Percentiles rank a stretch among this genome's conserved stretches.
Evolutionary conservation across 2,113 vertebrate species (phyloP).

Genomic region (Rhipidura dahli): DNA sequence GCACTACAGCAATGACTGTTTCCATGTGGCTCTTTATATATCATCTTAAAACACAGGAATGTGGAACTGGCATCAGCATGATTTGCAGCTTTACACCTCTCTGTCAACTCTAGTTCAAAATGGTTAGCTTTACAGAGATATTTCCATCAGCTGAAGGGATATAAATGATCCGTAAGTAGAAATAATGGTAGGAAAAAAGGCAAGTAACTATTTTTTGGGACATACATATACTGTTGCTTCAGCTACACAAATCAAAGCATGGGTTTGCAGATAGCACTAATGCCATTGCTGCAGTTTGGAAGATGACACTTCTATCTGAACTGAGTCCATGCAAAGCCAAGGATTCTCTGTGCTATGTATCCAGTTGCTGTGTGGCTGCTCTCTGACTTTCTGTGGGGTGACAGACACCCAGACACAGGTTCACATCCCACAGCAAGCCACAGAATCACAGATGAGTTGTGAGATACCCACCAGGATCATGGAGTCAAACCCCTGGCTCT

Average conservation of each 20-base stretch:
- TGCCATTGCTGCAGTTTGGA: neutral
- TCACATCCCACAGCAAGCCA: neutral
- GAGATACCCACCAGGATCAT: neutral
- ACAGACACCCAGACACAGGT: neutral
- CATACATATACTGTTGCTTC: neutral
- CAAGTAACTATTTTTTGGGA: neutral
- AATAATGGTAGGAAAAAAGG: neutral
- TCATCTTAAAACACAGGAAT: neutral
- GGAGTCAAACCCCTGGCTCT: neutral
- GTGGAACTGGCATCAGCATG: neutral
- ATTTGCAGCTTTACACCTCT: neutral
- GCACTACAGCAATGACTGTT: neutral
- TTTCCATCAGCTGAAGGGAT: neutral
- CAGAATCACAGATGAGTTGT: neutral
- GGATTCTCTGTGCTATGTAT: neutral
- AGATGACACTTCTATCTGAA: accelerated
- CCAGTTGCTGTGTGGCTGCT: neutral
- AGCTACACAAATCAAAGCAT: neutral
- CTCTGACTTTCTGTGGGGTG: neutral
- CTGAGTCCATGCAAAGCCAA: accelerated
- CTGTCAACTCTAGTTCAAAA: neutral
- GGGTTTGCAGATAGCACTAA: neutral
- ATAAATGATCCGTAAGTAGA: neutral
- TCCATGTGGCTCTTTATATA: neutral
- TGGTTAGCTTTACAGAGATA: neutral